Conservation (phyloP, 2,113 vertebrate genomes). For the Thalassarche chlororhynchos region DNA sequence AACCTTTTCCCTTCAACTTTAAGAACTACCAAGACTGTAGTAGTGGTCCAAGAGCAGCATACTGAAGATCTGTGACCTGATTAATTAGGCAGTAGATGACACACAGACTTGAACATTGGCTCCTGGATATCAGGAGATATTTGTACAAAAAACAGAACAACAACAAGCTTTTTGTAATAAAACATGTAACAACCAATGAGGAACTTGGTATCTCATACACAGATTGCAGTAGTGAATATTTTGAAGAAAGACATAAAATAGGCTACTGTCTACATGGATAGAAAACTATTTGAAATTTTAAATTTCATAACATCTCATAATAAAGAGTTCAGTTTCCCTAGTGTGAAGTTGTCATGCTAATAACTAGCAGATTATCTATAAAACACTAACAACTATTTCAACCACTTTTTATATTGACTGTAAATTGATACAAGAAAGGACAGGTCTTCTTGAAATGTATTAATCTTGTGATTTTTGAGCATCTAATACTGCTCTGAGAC, state of each 20-base stretch:
- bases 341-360: background rate
- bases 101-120: background rate
- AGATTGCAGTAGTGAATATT: background rate
- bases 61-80: background rate
- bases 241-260: background rate
- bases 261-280: background rate
- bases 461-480: background rate
- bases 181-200: background rate
- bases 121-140: background rate
- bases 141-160: background rate
- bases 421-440: background rate
- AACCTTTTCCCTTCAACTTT: background rate
- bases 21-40: background rate
- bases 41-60: background rate
- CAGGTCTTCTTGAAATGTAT: background rate
- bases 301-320: background rate
- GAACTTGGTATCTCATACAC: background rate
- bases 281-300: background rate
- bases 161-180: background rate
- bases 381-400: background rate
- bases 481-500: background rate
- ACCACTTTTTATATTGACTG: background rate
- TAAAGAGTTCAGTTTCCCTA: background rate
- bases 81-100: background rate
- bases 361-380: background rate